These are phyloP conservation scores for Oncopeltus fasciatus DNA, from an alignment of 1,140 invertebrate species.

Conservation along the genomic window DNA sequence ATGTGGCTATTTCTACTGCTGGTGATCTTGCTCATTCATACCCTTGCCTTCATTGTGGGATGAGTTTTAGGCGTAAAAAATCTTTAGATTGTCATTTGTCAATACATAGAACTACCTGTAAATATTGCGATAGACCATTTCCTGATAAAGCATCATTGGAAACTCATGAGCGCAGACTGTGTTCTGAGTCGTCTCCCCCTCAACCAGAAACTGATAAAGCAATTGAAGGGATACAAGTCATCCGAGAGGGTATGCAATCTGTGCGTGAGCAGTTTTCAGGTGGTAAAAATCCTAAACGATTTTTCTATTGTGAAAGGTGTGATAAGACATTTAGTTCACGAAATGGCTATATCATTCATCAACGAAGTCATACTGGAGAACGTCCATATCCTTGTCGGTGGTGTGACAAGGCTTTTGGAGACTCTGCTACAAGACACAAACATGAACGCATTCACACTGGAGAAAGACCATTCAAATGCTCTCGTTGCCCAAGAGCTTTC, in stretches of 20 bases:
- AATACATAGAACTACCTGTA: slow-evolving; percentile 18
- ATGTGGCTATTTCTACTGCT: slow-evolving; percentile 22
- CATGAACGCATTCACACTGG: slow-evolving; percentile 43
- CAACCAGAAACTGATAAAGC: not conserved
- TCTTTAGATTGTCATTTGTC: slow-evolving; percentile 18
- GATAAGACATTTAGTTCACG: slow-evolving; percentile 36
- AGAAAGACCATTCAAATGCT: slow-evolving; percentile 40
- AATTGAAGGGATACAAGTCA: not conserved
- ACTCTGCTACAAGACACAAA: slow-evolving; percentile 34
- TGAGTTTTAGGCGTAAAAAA: slow-evolving; percentile 19
- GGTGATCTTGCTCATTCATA: slow-evolving; percentile 18
- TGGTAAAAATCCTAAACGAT: slow-evolving; percentile 19
- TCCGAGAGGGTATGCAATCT: too few species aligned
- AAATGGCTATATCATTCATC: slow-evolving; percentile 54
- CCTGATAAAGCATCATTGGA: slow-evolving; percentile 16
- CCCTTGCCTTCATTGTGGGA: slow-evolving; percentile 19
- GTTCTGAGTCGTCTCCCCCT: not conserved
- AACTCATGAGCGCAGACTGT: slow-evolving; percentile 16
- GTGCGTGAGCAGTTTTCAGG: not conserved
- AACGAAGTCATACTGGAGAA: slow-evolving; percentile 56
- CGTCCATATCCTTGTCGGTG: slow-evolving; percentile 56
- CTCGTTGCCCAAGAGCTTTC: slow-evolving; percentile 40
- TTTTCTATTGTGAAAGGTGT: slow-evolving; percentile 42
- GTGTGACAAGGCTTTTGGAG: slow-evolving; percentile 60
- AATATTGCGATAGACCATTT: slow-evolving; percentile 19